Percentiles rank a stretch among this genome's conserved stretches.
Conservation (phyloP, 92 coral and sea anemone species). For the Scolanthus callimorphus region DNA sequence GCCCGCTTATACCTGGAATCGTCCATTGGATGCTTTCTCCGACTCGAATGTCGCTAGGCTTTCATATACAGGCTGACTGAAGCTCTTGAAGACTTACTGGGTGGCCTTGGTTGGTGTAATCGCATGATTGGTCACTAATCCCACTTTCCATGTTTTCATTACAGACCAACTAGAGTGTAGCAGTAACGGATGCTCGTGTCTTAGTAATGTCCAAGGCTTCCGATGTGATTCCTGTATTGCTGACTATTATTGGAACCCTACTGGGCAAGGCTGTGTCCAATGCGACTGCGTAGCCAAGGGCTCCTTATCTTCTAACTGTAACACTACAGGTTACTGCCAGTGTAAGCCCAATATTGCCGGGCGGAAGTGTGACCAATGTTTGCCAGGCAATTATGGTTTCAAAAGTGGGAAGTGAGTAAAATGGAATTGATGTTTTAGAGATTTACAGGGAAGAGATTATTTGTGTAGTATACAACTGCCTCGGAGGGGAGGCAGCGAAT, state of each 20-base stretch:
- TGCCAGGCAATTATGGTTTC: constrained; percentile 83
- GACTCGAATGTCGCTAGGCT: too few species aligned
- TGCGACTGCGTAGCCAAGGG: constrained; percentile 70
- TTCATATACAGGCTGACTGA: too few species aligned
- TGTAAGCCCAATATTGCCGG: constrained; percentile 89
- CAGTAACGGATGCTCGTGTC: constrained; percentile 78
- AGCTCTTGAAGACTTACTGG: too few species aligned
- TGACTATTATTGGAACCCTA: constrained; percentile 76
- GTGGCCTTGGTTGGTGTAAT: too few species aligned
- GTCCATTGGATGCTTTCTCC: too few species aligned
- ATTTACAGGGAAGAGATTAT: too few species aligned
- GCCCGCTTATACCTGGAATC: too few species aligned
- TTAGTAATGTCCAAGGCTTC: constrained; percentile 64
- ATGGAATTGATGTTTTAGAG: too few species aligned
- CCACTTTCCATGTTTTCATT: too few species aligned
- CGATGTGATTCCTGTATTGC: constrained; percentile 74
- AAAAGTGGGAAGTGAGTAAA: constrained; percentile 20
- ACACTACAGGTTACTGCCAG: constrained; percentile 73
- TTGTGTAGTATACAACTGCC: too few species aligned
- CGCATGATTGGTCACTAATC: too few species aligned
- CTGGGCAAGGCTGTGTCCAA: constrained; percentile 77
- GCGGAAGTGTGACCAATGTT: constrained; percentile 62
- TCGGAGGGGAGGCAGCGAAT: too few species aligned
- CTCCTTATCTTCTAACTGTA: constrained; percentile 65
- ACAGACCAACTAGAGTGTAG: constrained; percentile 69